Base-by-base conservation (phyloP, 1,140 invertebrate species). In the Ganaspis sp. region DNA sequence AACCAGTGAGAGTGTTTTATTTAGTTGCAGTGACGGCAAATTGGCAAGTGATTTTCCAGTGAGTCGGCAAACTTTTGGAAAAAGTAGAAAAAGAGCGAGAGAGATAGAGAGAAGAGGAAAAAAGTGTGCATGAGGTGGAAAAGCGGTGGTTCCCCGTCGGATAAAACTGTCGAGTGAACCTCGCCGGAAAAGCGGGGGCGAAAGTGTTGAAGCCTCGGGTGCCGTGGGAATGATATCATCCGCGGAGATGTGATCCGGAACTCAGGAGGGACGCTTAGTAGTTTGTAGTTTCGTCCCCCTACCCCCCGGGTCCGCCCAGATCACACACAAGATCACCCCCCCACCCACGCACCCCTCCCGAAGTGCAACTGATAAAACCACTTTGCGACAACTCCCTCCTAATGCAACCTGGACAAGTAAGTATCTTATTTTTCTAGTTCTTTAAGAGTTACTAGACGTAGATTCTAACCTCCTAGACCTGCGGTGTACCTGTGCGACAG, bases 211-310 rank as follows among this genome's bases (percentile, higher is more conserved):
- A 64, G 83, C 77, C 73, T 76, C 78, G 69, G 64, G 74, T 70
- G 38, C 72, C 45, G 72, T 70, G 84, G 85, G 85, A 89, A 89
- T 78, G 83, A 53, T 82, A 82, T 75, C 73, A 89, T 81, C 82
- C 84, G 78, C 85, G 87, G 89, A 90, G 85, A 91, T 91, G 90
- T 90, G 89, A 91, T 84, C 88, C 87, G 84, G 83, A 86, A 87
- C 79, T 84, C 76, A 83, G 72, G 72, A 83, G 80, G 76, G 78
- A 86, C 84, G 72, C 83, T 85, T 80, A 86, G 90, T 91, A 91
- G 90, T 91, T 91, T 91, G 90, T 91, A 91, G 90, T 88, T 80
- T 84, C 80, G 77, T 82, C 84, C 83, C 80, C 80, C 81, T 72
- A 73, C 80, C 77, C 81, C 40, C 70, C 73, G 23, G 49, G 21